Percentiles rank a stretch among this genome's conserved stretches.
Conservation (phyloP, 2,888 invertebrate genomes). For the Drosophila subquinaria region DNA sequence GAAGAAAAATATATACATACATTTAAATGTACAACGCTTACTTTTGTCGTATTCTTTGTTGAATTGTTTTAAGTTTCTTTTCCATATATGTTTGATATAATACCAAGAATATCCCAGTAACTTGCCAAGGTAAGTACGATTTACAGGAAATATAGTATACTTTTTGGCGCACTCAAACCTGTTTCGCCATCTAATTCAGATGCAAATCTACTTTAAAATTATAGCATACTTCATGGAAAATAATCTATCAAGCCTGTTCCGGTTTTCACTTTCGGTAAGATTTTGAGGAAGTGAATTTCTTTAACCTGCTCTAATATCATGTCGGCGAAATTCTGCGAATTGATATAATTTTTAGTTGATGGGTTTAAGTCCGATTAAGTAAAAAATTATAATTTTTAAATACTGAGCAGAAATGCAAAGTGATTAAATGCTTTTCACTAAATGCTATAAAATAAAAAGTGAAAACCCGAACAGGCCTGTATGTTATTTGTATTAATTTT, state of each 20-base stretch:
- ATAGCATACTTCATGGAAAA: neutral
- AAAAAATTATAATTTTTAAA: too few species aligned
- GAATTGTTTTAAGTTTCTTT: slow-evolving; percentile 18
- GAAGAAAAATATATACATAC: slow-evolving; percentile 63
- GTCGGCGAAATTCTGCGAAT: too few species aligned
- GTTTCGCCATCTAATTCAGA: neutral
- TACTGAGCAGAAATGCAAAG: too few species aligned
- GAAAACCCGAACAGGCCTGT: too few species aligned
- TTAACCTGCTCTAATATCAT: too few species aligned
- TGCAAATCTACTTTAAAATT: neutral
- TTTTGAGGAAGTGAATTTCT: too few species aligned
- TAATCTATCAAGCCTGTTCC: neutral
- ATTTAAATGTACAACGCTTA: slow-evolving; percentile 80
- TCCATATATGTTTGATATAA: neutral
- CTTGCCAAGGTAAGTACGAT: slow-evolving; percentile 27
- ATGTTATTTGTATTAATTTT: too few species aligned
- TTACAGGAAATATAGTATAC: slow-evolving; percentile 24
- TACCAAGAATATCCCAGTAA: neutral
- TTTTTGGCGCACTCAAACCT: slow-evolving; percentile 9
- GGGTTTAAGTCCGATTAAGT: too few species aligned
- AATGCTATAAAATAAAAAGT: too few species aligned
- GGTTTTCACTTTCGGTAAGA: too few species aligned
- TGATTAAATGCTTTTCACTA: too few species aligned
- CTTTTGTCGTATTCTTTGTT: slow-evolving; percentile 64
- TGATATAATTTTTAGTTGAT: too few species aligned